These are phyloP conservation scores for Lophura swinhoii DNA, from an alignment of 2,797 vertebrate species.

Conservation along the genomic window DNA sequence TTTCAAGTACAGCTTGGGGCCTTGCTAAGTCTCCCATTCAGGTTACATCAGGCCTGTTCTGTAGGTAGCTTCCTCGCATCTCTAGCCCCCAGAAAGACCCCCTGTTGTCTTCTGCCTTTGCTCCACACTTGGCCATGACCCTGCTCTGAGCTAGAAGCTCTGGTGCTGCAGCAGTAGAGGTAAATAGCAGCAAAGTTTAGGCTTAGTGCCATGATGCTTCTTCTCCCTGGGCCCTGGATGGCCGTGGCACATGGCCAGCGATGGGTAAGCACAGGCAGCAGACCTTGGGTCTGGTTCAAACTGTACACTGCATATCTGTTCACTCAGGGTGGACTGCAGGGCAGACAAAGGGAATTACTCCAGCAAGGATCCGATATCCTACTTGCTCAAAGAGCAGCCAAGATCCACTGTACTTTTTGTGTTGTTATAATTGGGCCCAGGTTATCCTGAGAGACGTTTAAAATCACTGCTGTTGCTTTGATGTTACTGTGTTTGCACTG, in stretches of 20 bases:
- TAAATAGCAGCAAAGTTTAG: not conserved
- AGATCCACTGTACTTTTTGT: not conserved
- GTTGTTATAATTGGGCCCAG: not conserved
- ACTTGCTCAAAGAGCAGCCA: not conserved
- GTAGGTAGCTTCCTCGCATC: not conserved
- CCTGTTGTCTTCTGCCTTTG: not conserved
- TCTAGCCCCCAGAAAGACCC: accelerated
- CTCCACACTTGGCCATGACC: not conserved
- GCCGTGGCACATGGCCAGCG: accelerated
- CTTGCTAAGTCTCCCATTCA: not conserved
- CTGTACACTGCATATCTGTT: not conserved
- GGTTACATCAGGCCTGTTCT: accelerated
- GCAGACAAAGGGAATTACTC: not conserved
- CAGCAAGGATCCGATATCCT: not conserved
- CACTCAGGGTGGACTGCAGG: not conserved
- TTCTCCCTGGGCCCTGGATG: not conserved
- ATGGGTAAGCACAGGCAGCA: not conserved
- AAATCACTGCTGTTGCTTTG: not conserved
- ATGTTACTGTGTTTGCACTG: not conserved
- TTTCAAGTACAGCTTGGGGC: not conserved
- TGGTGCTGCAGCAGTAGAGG: not conserved
- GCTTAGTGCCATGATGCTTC: not conserved
- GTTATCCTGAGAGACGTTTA: not conserved
- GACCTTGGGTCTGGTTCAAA: not conserved
- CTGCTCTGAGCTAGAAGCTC: not conserved